Evolutionary conservation across 2,888 invertebrate species (phyloP), one percentile per base, ranked within the genome.

Genomic region (Dioctria linearis): DNA sequence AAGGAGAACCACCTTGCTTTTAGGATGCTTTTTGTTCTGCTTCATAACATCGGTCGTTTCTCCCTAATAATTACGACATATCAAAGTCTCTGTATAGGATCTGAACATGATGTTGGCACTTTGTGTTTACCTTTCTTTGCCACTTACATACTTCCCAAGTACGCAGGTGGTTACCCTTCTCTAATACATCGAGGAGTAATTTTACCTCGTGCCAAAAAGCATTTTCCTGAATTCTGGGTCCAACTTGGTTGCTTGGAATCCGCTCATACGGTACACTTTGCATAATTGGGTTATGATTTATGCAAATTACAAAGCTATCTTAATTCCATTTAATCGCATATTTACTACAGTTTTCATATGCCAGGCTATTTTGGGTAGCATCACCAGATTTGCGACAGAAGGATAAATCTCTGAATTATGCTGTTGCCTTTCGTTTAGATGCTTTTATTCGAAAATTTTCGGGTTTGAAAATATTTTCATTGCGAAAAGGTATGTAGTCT

Each of bases 231-330:
- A 46, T 43, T 40, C 13, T 42, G 67, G 42, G 67, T 49, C 51
- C 71, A 51, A 37, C 49, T 71, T n/a, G 37, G 5, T 11, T n/a
- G n/a, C n/a, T 57, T 57, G 2, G 25, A 57, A 13, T 57, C 57
- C 39, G 54, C 71, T 49, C 40, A 51, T 71, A 75, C 61, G 46
- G 59, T 75, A 59, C 75, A 75, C 75, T 75, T 75, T 75, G 71
- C 57, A 61, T 75, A 75, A 75, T 75, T 75, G 46, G 42, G 59
- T 75, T 75, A 75, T 75, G 75, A 61, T 61, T 75, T 75, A 75
- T 75, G 75, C 75, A 59, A 75, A 75, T 75, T 4, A 75, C 39
- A 25, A 13, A 43, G 54, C 51, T 71, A 51, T 51, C 39, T 13
- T 40, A 71, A 71, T 71, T 71, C 71, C 54, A 51, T 54, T 54